These are phyloP conservation scores for Ammodramus savannarum DNA, from an alignment of 2,113 vertebrate genomes.

Conservation along the genomic window DNA sequence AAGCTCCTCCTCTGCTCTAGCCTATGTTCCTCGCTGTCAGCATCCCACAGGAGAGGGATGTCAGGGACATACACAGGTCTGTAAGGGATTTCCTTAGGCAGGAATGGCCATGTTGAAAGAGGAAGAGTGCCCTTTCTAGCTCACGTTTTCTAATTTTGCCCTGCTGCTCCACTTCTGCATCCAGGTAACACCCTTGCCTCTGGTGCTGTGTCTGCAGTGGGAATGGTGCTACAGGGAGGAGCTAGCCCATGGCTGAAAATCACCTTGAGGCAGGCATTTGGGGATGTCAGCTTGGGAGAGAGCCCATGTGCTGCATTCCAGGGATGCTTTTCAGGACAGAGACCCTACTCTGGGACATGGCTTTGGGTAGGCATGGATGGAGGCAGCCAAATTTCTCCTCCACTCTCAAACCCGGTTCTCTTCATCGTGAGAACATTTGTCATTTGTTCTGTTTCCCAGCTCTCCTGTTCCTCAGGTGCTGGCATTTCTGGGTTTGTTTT, in stretches of 20 bases:
- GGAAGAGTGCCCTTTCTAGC: not conserved
- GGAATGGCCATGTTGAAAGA: not conserved
- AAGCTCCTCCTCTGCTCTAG: not conserved
- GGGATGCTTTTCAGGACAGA: not conserved
- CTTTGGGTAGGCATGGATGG: not conserved
- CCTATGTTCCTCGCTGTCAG: not conserved
- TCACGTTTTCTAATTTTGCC: not conserved
- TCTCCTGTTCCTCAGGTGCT: not conserved
- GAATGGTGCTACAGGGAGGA: not conserved
- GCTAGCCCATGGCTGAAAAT: not conserved
- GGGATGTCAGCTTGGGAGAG: not conserved
- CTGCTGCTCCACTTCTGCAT: not conserved
- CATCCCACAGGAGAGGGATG: not conserved
- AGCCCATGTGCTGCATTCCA: rapidly evolving
- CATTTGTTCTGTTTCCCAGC: not conserved
- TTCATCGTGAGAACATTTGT: not conserved
- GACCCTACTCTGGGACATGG: not conserved
- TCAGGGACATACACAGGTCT: not conserved
- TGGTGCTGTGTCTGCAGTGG: not conserved
- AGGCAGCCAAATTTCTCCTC: not conserved
- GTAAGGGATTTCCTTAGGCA: not conserved
- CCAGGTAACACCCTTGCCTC: not conserved
- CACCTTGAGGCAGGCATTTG: rapidly evolving
- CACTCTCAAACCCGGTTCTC: not conserved
- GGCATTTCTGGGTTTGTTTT: not conserved